Evolutionary conservation across 2,113 vertebrate genomes (phyloP).

Genomic region (Geococcyx californianus): DNA sequence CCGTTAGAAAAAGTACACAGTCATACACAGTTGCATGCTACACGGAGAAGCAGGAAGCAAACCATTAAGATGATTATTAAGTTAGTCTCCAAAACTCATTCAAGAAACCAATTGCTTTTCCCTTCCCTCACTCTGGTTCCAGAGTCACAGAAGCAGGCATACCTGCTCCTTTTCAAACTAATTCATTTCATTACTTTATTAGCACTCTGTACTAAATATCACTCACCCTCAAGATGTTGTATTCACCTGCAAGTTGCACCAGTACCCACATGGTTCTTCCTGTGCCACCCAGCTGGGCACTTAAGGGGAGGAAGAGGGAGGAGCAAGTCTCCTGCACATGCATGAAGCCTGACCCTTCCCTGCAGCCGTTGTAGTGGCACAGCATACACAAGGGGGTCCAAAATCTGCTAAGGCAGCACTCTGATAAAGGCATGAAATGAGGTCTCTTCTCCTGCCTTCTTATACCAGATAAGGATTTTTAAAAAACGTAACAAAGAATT

Average conservation of each 20-base stretch:
- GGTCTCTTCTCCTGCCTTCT: neutral
- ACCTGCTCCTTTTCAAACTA: neutral
- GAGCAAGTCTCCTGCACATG: neutral
- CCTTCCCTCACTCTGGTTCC: neutral
- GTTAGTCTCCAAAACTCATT: neutral
- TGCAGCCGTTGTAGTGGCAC: neutral
- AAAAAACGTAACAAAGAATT: neutral
- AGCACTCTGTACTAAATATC: neutral
- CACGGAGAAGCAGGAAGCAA: neutral
- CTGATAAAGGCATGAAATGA: neutral
- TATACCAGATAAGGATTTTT: neutral
- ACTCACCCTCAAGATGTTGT: neutral
- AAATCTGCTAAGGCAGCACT: neutral
- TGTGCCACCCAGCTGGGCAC: neutral
- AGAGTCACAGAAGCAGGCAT: neutral
- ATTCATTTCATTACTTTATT: neutral
- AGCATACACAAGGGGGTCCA: accelerated
- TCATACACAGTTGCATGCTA: neutral
- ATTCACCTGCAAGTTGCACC: neutral
- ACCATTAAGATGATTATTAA: neutral
- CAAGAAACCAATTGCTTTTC: neutral
- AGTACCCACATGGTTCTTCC: neutral
- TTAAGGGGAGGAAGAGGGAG: neutral
- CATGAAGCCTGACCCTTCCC: neutral
- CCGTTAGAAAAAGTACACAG: neutral